These are phyloP conservation scores for Zosterops lateralis DNA, from an alignment of 2,113 vertebrate genomes.

Conservation along the genomic window DNA sequence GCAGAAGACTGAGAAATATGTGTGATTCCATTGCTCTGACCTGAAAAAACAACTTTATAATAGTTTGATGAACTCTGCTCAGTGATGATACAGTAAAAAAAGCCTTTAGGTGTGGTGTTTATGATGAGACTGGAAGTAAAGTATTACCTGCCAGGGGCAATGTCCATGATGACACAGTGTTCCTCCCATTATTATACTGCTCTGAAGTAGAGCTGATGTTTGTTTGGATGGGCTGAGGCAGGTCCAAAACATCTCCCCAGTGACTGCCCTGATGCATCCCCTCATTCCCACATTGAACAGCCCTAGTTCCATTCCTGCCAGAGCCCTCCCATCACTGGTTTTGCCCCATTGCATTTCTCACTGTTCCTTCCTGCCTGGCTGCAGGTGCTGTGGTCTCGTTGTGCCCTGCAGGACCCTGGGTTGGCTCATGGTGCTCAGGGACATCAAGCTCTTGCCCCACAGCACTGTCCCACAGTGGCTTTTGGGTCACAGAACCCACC, in stretches of 20 bases:
- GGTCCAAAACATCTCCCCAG: background rate
- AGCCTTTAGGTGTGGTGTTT: background rate
- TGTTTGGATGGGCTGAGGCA: accelerated
- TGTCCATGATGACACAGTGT: conserved; percentile 72
- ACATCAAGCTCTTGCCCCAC: accelerated
- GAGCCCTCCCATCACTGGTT: background rate
- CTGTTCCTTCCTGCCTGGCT: accelerated
- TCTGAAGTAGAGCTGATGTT: background rate
- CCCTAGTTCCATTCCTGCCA: accelerated
- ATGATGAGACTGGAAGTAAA: background rate
- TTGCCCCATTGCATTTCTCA: background rate
- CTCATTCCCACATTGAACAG: background rate
- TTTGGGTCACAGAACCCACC: background rate
- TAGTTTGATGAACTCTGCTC: background rate
- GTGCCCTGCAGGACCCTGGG: background rate
- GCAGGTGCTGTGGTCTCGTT: accelerated
- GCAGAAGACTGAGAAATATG: accelerated
- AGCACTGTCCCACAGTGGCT: background rate
- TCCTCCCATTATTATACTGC: conserved; percentile 64
- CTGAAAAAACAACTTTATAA: background rate
- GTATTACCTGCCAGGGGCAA: conserved; percentile 84
- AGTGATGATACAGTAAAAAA: background rate
- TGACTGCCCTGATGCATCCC: background rate
- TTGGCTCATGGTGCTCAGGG: accelerated
- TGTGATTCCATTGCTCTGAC: accelerated